A percentile compares a stretch with the other conserved stretches of the same genome.
phyloP scores from a whole-genome alignment of 2,888 invertebrate genomes.

The Polyommatus iphigenia region DNA sequence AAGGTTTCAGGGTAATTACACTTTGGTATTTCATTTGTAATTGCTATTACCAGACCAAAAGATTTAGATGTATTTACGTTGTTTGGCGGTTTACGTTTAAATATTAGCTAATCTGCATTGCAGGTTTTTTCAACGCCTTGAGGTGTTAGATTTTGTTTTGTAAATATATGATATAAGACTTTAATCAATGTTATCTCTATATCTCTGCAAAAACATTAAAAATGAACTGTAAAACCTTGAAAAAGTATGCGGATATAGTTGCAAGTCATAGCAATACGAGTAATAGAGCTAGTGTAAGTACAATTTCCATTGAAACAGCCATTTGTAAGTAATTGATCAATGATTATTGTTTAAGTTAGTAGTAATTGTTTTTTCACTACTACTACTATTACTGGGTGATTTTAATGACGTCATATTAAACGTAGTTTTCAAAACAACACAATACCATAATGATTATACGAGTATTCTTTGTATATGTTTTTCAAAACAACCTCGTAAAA shows the following conservation, averaged over 20 bases:
- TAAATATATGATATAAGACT: background rate
- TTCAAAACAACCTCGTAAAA: background rate
- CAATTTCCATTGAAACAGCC: background rate
- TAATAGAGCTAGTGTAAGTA: background rate
- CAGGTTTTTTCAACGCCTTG: background rate
- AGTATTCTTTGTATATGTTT: background rate
- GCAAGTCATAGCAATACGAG: background rate
- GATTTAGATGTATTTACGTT: background rate
- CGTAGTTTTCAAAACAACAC: too few species aligned
- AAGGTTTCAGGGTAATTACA: background rate
- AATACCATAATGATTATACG: too few species aligned
- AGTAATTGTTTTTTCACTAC: background rate
- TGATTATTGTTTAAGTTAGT: background rate
- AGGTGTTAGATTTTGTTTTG: background rate
- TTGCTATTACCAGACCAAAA: background rate
- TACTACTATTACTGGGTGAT: too few species aligned
- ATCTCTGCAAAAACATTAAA: background rate
- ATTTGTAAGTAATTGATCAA: background rate
- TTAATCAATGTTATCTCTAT: background rate
- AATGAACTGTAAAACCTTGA: background rate
- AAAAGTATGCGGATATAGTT: background rate
- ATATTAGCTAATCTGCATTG: background rate
- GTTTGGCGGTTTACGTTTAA: too few species aligned
- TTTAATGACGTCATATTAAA: too few species aligned
- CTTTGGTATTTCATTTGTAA: background rate